Evolutionary conservation across 2,113 vertebrate genomes (phyloP).

Genomic region (Mionectes macconnelli): DNA sequence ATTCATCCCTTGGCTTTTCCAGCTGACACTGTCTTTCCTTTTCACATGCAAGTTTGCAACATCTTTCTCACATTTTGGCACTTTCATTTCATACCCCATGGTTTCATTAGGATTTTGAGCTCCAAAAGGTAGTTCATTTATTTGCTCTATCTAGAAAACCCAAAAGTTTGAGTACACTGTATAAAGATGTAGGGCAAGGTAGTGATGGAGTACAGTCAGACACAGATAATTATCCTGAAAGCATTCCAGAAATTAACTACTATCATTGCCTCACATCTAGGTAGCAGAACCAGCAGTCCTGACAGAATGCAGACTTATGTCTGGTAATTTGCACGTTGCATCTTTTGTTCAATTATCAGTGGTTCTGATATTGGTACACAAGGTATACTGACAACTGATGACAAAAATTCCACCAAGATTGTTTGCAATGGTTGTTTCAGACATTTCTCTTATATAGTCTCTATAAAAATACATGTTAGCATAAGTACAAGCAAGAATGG

Average conservation of each 20-base stretch:
- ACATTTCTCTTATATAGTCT: neutral
- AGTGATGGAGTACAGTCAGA: slow-evolving; percentile 27
- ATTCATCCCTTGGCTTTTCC: neutral
- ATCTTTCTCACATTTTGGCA: slow-evolving; percentile 25
- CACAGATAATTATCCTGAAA: slow-evolving; percentile 35
- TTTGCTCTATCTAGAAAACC: slow-evolving; percentile 47
- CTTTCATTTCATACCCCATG: slow-evolving; percentile 60
- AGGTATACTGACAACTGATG: neutral
- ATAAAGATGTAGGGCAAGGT: neutral
- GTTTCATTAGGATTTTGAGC: slow-evolving; percentile 58
- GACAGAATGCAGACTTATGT: neutral
- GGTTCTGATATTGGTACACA: neutral
- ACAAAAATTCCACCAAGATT: neutral
- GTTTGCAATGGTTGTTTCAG: neutral
- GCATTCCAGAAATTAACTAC: slow-evolving; percentile 21
- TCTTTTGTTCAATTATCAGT: slow-evolving; percentile 17
- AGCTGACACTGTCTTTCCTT: neutral
- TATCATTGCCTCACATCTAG: neutral
- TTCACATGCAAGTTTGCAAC: neutral
- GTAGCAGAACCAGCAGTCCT: slow-evolving; percentile 30
- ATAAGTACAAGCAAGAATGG: neutral
- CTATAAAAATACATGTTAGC: neutral
- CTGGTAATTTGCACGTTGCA: neutral
- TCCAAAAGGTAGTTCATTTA: slow-evolving; percentile 65
- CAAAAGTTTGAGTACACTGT: neutral